These are phyloP conservation scores for Drosophila tripunctata DNA, from an alignment of 2,888 invertebrate genomes.

Conservation along the genomic window DNA sequence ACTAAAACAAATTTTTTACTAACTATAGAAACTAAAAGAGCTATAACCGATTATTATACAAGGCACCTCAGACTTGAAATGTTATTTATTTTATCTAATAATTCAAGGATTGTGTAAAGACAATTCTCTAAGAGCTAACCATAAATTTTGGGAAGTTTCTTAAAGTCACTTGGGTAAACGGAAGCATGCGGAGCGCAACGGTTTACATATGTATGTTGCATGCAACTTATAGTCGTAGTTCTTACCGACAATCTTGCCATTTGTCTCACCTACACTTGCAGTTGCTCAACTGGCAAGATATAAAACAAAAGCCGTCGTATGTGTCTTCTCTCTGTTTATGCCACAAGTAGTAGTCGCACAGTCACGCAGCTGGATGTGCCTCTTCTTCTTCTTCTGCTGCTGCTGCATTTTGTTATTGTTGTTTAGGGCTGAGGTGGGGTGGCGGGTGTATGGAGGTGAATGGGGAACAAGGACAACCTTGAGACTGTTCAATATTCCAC, in stretches of 20 bases:
- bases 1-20: too few relatives aligned
- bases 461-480: constrained; percentile 58
- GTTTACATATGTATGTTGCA: constrained; percentile 33
- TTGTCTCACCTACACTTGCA: constrained; percentile 46
- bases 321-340: not conserved
- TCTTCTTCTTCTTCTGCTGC: constrained; percentile 1
- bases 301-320: constrained; percentile 49
- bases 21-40: too few relatives aligned
- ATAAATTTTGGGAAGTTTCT: too few relatives aligned
- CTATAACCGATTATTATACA: too few relatives aligned
- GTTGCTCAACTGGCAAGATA: constrained; percentile 32
- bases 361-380: constrained; percentile 39
- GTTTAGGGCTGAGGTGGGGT: not conserved
- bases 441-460: not conserved
- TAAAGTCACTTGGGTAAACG: constrained; percentile 6
- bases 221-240: constrained; percentile 9
- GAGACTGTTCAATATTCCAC: constrained; percentile 73
- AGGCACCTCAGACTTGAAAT: too few relatives aligned
- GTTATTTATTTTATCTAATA: too few relatives aligned
- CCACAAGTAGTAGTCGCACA: too few relatives aligned
- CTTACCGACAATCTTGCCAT: constrained; percentile 17
- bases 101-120: too few relatives aligned
- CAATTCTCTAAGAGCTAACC: too few relatives aligned
- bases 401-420: not conserved
- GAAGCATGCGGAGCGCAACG: constrained; percentile 16